Percentiles rank a stretch among this genome's conserved stretches.
Conservation (phyloP, 2,888 invertebrate species). For the Teleiodes luculella region DNA sequence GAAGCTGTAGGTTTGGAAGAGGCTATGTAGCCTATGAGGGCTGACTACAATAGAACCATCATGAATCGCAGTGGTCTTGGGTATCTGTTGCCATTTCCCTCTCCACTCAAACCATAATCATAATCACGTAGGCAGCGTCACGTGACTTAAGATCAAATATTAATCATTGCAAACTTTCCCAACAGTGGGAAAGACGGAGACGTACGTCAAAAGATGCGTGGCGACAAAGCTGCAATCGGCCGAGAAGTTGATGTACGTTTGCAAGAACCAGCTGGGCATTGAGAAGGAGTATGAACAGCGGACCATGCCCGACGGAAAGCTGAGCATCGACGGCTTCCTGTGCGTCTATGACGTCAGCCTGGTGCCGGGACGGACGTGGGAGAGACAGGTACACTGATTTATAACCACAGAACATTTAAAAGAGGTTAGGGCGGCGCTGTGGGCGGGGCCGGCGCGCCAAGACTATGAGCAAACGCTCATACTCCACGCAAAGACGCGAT, state of each 20-base stretch:
- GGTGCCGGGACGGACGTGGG: slow-evolving; percentile 93
- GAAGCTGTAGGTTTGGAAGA: too few relatives aligned
- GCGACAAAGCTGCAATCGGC: slow-evolving; percentile 95
- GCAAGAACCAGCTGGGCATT: slow-evolving; percentile 98
- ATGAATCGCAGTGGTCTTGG: too few relatives aligned
- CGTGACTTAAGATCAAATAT: neutral
- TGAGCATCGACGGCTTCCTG: slow-evolving; percentile 95
- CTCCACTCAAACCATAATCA: too few relatives aligned
- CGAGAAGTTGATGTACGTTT: slow-evolving; percentile 99
- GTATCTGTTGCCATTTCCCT: too few relatives aligned
- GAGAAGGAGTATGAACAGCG: slow-evolving; percentile 98
- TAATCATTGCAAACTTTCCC: slow-evolving; percentile 13
- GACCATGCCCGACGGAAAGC: slow-evolving; percentile 93
- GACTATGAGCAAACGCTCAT: too few relatives aligned
- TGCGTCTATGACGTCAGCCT: slow-evolving; percentile 97
- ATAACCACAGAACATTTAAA: too few relatives aligned
- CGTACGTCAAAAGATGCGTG: slow-evolving; percentile 95
- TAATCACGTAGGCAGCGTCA: too few relatives aligned
- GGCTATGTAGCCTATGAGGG: too few relatives aligned
- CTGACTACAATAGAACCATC: too few relatives aligned
- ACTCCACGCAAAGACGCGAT: too few relatives aligned
- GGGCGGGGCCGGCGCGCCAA: too few relatives aligned
- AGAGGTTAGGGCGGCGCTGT: too few relatives aligned
- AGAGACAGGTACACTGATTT: slow-evolving; percentile 85
- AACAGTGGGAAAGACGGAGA: slow-evolving; percentile 93